Base-by-base conservation (phyloP, 2,797 vertebrate species). In the Halcyon smyrnensis region DNA sequence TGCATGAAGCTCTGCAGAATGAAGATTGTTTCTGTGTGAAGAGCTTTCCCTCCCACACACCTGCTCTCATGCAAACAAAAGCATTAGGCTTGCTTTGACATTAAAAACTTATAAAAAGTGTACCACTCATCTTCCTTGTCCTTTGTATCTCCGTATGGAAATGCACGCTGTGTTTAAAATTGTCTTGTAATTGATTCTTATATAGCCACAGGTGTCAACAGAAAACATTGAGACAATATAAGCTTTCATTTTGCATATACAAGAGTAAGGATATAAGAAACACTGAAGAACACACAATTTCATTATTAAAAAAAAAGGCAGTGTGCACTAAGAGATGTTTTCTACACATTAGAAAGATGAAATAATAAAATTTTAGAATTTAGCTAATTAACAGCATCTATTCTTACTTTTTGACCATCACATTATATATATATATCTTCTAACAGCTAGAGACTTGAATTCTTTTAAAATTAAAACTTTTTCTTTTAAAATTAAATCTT, bases 161-260 rank as follows among this genome's bases (percentile, higher is more conserved):
- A 86, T 90, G 28, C 83, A 79, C 0, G 17, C 54, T 95, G 87
- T 63, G 75, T 93, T 97, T 94, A 83, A 96, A 96, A 92, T 68
- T 78, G 86, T 34, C 24, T 96, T 73, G 63, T 87, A 95, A 93
- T 84, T 97, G 88, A 91, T 95, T 96, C 95, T 87, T 89, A 71
- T 71, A 62, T 63, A 87, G 93, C 80, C 69, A 95, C 50, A 84
- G 39, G 41, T 97, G 50, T 91, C 83, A 94, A 83, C 17, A 93
- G 80, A 89, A 93, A 81, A 32, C 64, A 76, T 15, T 60, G 73
- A 92, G 45, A 88, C 39, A 94, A 78, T 56, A 34, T 62, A 69
- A 75, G 16, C 43, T 74, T 84, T 71, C 54, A 8, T 69, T 75
- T 56, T 59, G 8, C 46, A 13, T 87, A 21, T 64, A 12, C 36